phyloP scores from a whole-genome alignment of 2,797 vertebrate genomes.

The Enteromius argenteus region DNA sequence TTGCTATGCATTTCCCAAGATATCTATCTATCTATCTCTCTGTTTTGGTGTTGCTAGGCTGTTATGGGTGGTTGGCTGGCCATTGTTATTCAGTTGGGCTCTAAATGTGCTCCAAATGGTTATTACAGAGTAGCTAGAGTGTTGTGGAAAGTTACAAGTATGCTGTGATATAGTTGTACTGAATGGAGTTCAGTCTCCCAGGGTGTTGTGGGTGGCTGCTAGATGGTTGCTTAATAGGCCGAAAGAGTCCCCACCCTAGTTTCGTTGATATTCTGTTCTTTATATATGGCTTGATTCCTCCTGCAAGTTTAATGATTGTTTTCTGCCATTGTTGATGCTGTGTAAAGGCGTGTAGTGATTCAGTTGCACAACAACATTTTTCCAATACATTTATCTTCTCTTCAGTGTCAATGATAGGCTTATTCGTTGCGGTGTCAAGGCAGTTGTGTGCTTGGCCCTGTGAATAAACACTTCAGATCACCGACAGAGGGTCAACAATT shows the following conservation, averaged over 20 bases:
- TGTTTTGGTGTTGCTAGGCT: background rate
- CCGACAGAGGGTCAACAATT: slow-evolving; percentile 16
- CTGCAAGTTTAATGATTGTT: background rate
- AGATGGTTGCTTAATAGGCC: background rate
- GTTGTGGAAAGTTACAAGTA: background rate
- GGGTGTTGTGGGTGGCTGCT: background rate
- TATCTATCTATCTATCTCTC: too few relatives aligned
- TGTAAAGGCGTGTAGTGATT: background rate
- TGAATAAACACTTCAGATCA: slow-evolving; percentile 12
- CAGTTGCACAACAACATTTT: slow-evolving; percentile 4
- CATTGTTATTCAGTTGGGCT: background rate
- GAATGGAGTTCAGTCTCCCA: background rate
- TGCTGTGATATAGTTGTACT: background rate
- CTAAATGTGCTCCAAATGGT: background rate
- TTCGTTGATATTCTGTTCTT: background rate
- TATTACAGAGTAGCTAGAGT: background rate
- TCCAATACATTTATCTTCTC: background rate
- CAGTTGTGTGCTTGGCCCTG: background rate
- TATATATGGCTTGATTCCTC: background rate
- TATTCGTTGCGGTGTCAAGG: background rate
- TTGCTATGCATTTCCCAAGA: too few relatives aligned
- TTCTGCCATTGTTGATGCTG: background rate
- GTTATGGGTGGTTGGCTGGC: background rate
- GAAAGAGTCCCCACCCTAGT: background rate
- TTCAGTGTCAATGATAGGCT: background rate